Evolutionary conservation across 2,888 invertebrate genomes (phyloP).

Genomic region (Pristionchus fissidentatus): DNA sequence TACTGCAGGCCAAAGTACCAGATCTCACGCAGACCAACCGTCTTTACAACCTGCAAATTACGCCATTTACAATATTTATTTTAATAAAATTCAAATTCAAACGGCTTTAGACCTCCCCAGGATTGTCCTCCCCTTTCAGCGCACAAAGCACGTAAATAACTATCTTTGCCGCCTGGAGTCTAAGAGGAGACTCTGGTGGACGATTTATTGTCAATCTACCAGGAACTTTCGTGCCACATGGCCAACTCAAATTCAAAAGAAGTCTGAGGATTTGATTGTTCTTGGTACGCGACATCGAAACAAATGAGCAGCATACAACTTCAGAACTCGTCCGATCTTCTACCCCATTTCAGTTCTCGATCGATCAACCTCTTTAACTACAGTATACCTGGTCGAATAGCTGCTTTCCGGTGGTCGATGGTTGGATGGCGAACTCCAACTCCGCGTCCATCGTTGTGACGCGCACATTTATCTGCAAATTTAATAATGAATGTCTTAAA

Average conservation of each 20-base stretch:
- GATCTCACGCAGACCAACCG: slow-evolving; percentile 97
- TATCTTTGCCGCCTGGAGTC: too few species aligned
- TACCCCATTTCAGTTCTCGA: neutral
- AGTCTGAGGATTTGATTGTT: neutral
- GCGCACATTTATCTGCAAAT: slow-evolving; percentile 90
- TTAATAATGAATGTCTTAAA: neutral
- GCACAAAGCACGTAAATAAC: too few species aligned
- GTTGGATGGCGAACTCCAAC: slow-evolving; percentile 99
- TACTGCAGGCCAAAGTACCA: slow-evolving; percentile 99
- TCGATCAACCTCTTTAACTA: neutral
- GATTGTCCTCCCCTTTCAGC: too few species aligned
- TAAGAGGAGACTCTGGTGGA: too few species aligned
- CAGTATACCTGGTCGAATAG: slow-evolving; percentile 91
- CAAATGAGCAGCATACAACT: neutral
- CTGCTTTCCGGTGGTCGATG: slow-evolving; percentile 98
- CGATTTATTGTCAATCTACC: too few species aligned
- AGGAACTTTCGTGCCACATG: neutral
- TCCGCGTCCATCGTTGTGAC: slow-evolving; percentile 99
- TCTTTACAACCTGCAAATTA: slow-evolving; percentile 87
- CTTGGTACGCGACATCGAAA: too few species aligned
- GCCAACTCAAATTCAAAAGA: neutral
- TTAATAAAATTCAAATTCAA: neutral
- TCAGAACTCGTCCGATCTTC: too few species aligned
- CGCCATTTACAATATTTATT: neutral
- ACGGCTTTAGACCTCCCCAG: neutral